Conservation (phyloP, 2,888 invertebrate species). For the Lasius fuliginosus region DNA sequence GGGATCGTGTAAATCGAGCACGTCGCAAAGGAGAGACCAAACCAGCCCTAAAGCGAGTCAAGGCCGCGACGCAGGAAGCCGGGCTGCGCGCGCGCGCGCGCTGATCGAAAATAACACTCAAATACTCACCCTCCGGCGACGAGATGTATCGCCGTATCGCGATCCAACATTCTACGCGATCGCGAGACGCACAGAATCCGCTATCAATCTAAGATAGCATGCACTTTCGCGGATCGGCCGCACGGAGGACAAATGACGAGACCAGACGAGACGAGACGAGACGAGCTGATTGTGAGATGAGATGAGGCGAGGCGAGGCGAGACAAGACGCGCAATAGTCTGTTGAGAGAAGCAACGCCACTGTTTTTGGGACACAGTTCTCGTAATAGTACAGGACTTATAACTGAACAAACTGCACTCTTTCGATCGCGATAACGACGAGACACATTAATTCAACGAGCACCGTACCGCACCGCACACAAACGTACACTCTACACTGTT, state of each 20-base stretch:
- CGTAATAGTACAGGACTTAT: background rate
- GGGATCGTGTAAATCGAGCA: background rate
- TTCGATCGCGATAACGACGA: background rate
- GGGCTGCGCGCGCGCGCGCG: slow-evolving; percentile 8
- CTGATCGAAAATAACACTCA: slow-evolving; percentile 87
- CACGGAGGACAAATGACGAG: background rate
- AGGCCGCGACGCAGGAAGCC: slow-evolving; percentile 32
- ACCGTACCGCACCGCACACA: background rate
- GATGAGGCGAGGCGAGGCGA: background rate
- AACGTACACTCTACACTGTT: slow-evolving; percentile 25
- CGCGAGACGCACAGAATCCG: slow-evolving; percentile 23
- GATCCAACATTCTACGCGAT: slow-evolving; percentile 89
- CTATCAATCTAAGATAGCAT: slow-evolving; percentile 62
- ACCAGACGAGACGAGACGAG: background rate
- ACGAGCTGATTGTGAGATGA: background rate
- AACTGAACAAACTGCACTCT: background rate
- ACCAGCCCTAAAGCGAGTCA: slow-evolving; percentile 14
- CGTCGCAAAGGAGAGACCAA: background rate
- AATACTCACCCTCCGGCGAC: slow-evolving; percentile 97
- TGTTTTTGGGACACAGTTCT: background rate
- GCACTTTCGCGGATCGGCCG: slow-evolving; percentile 40
- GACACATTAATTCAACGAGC: background rate
- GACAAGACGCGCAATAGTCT: slow-evolving; percentile 9
- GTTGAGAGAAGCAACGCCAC: background rate
- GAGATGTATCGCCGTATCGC: slow-evolving; percentile 97